Evolutionary conservation across 1,140 invertebrate genomes (phyloP).

Genomic region (Homarus americanus): DNA sequence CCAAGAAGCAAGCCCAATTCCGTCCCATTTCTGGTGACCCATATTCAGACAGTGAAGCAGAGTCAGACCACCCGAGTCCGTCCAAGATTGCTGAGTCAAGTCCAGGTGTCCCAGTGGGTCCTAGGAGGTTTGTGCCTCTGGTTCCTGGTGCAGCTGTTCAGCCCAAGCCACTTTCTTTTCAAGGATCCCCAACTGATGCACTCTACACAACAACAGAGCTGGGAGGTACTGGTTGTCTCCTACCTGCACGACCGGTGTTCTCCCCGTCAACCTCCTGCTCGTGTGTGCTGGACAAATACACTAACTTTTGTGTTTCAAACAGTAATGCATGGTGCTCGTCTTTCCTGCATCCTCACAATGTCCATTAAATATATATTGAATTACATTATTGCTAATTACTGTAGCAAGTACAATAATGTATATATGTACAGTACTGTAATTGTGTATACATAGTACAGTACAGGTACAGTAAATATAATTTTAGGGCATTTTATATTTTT

Average conservation of each 20-base stretch:
- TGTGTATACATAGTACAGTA: not conserved
- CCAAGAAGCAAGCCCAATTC: slow-evolving; percentile 78
- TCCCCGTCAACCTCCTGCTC: not conserved
- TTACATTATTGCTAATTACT: not conserved
- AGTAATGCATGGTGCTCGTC: slow-evolving; percentile 27
- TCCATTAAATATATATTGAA: not conserved
- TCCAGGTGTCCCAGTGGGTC: slow-evolving; percentile 33
- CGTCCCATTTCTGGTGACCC: slow-evolving; percentile 84
- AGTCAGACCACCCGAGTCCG: slow-evolving; percentile 64
- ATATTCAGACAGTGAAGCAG: slow-evolving; percentile 82
- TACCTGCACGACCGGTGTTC: slow-evolving; percentile 21
- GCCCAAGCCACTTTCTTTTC: slow-evolving; percentile 40
- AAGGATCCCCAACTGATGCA: slow-evolving; percentile 45
- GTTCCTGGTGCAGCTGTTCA: slow-evolving; percentile 62
- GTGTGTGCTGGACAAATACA: slow-evolving; percentile 15
- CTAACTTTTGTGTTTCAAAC: slow-evolving; percentile 17
- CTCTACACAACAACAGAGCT: slow-evolving; percentile 47
- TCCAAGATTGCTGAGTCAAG: slow-evolving; percentile 49
- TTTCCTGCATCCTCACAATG: slow-evolving; percentile 2
- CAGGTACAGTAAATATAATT: not conserved
- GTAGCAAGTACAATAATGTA: not conserved
- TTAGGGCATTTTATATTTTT: not conserved
- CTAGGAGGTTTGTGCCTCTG: slow-evolving; percentile 64
- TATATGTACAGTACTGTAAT: not conserved
- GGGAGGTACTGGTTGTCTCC: slow-evolving; percentile 62